Evolutionary conservation across 1,140 invertebrate genomes (phyloP).

Genomic region (Hyposmocoma kahamanoa): DNA sequence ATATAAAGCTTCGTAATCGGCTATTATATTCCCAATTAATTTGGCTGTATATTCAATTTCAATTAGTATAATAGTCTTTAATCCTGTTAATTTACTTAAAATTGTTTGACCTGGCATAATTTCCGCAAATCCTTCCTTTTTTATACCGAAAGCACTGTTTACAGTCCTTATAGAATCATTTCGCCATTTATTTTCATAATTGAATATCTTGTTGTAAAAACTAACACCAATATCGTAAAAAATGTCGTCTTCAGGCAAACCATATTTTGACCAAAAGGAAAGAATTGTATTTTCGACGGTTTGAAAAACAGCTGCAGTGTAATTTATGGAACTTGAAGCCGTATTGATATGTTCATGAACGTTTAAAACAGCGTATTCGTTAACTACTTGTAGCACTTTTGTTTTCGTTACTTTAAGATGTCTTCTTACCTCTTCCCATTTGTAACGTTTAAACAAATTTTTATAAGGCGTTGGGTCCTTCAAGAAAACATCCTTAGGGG

Average conservation of each 20-base stretch:
- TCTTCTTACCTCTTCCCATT: conserved; percentile 35
- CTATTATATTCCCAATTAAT: conserved; percentile 32
- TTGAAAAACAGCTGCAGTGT: conserved; percentile 20
- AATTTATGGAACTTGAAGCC: no score
- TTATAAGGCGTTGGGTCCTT: conserved; percentile 40
- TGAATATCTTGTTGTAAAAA: conserved; percentile 17
- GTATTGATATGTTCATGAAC: conserved; percentile 11
- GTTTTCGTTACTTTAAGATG: conserved; percentile 21
- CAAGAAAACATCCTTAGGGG: conserved; percentile 36
- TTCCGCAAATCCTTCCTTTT: conserved; percentile 14
- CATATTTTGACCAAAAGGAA: conserved; percentile 28
- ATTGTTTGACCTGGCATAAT: conserved; percentile 24
- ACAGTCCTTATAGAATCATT: conserved; percentile 19
- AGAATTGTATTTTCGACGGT: conserved; percentile 25
- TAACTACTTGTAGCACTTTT: conserved; percentile 18
- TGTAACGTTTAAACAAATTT: conserved; percentile 32
- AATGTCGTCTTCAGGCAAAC: conserved; percentile 27
- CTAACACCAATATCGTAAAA: conserved; percentile 23
- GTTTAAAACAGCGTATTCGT: conserved; percentile 27
- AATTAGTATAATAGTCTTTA: conserved; percentile 25
- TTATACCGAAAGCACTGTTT: conserved; percentile 19
- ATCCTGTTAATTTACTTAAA: conserved; percentile 23
- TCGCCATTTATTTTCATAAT: conserved; percentile 30
- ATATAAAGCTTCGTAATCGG: conserved; percentile 36
- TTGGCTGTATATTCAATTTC: conserved; percentile 29